phyloP scores from a whole-genome alignment of 2,888 invertebrate species.

The Xylocampa areola region DNA sequence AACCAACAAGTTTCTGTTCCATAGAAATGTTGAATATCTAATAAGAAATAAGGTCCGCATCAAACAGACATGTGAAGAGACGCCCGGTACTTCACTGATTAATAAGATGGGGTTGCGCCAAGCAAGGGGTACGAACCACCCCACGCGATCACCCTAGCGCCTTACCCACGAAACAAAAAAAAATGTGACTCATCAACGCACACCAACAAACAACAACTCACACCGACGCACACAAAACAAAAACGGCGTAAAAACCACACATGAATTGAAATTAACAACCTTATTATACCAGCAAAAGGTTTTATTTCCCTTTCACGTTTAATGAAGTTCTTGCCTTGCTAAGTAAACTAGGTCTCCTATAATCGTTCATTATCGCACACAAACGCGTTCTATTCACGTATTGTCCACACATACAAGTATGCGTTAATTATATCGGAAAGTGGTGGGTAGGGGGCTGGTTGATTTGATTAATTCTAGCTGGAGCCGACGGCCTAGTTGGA shows the following conservation, averaged over 20 bases:
- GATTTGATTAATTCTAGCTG: conserved; percentile 89
- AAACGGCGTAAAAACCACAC: conserved; percentile 70
- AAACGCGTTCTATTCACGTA: conserved; percentile 79
- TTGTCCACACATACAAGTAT: conserved; percentile 85
- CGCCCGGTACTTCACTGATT: conserved; percentile 89
- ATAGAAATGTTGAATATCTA: conserved; percentile 71
- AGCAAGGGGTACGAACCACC: conserved; percentile 86
- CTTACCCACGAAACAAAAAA: conserved; percentile 90
- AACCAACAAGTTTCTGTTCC: conserved; percentile 30
- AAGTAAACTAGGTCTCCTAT: conserved; percentile 84
- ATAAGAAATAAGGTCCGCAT: conserved; percentile 80
- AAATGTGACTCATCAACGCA: conserved; percentile 90
- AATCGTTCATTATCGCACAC: conserved; percentile 90
- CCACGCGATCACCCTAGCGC: conserved; percentile 85
- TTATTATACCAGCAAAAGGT: conserved; percentile 77
- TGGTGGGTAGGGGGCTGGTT: conserved; percentile 88
- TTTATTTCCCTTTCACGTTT: conserved; percentile 56
- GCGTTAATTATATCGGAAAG: conserved; percentile 90
- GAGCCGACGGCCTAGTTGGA: conserved; percentile 84
- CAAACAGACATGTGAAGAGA: conserved; percentile 88
- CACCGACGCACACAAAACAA: conserved; percentile 67
- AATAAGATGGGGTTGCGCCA: conserved; percentile 89
- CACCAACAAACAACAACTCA: conserved; percentile 81
- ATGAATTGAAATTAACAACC: conserved; percentile 78
- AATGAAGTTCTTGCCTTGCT: conserved; percentile 74